These are phyloP conservation scores for Drosophila guanche DNA, from an alignment of 1,140 invertebrate species.

Conservation along the genomic window DNA sequence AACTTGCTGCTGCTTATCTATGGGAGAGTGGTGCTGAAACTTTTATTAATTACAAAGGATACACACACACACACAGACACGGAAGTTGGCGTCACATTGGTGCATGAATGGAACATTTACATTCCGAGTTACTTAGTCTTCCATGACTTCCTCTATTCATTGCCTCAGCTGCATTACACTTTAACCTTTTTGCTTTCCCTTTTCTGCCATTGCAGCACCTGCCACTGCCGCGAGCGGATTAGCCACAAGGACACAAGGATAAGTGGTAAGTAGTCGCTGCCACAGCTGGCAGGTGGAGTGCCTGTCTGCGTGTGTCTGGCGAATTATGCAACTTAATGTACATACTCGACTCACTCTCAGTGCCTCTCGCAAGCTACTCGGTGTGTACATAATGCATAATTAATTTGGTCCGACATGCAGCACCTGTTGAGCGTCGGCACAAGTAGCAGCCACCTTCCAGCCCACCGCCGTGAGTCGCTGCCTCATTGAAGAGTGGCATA, in stretches of 20 bases:
- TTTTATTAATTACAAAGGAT: slow-evolving; percentile 82
- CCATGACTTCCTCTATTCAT: slow-evolving; percentile 50
- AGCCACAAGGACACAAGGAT: slow-evolving; percentile 43
- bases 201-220: slow-evolving; percentile 15
- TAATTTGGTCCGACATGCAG: slow-evolving; percentile 76
- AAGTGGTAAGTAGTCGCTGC: slow-evolving; percentile 48
- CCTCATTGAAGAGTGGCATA: slow-evolving; percentile 78
- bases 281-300: slow-evolving; percentile 3
- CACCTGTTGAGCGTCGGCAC: slow-evolving; percentile 58
- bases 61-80: slow-evolving; percentile 67
- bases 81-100: slow-evolving; percentile 37
- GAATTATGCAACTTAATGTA: slow-evolving; percentile 77
- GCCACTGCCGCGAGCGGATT: slow-evolving; percentile 41
- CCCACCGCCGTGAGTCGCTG: slow-evolving; percentile 23
- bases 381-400: slow-evolving; percentile 75
- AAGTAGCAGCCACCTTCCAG: slow-evolving; percentile 18
- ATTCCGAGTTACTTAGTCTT: slow-evolving; percentile 66
- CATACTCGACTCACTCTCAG: slow-evolving; percentile 23
- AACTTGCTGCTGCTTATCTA: slow-evolving; percentile 35
- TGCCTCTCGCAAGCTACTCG: too few relatives aligned
- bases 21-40: slow-evolving; percentile 54
- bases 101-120: slow-evolving; percentile 38
- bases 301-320: slow-evolving; percentile 21
- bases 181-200: background rate
- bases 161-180: slow-evolving; percentile 7